Conservation (phyloP, 37 sponge, comb jelly and placozoan species). For the Halichondria panicea region DNA sequence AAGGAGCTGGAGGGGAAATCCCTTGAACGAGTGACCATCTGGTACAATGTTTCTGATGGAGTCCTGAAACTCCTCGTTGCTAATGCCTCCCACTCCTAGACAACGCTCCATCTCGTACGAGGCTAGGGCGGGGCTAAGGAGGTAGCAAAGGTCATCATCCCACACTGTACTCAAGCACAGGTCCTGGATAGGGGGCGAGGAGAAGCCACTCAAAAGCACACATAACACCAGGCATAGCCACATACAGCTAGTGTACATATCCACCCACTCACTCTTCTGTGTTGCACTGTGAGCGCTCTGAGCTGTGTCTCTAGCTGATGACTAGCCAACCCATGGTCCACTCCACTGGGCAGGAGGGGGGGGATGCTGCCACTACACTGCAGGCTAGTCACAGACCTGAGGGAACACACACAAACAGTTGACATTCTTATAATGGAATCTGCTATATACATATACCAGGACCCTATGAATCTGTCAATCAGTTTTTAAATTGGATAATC, state of each 20-base stretch:
- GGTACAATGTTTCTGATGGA: constrained; percentile 78
- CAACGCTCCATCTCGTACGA: constrained; percentile 92
- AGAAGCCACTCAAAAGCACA: background rate
- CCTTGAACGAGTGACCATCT: constrained; percentile 96
- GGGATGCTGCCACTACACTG: constrained; percentile 18
- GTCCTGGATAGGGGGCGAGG: constrained; percentile 38
- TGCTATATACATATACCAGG: background rate
- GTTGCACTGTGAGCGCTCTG: constrained; percentile 55
- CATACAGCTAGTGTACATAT: background rate
- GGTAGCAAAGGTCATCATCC: constrained; percentile 86
- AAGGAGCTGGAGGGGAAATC: constrained; percentile 91
- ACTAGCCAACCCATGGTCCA: constrained; percentile 54
- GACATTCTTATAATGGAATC: too few species aligned
- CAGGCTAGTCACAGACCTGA: constrained; percentile 13
- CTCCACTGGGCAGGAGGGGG: constrained; percentile 35
- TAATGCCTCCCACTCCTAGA: constrained; percentile 67
- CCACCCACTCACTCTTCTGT: constrained; percentile 48
- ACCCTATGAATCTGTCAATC: background rate
- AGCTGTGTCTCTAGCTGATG: constrained; percentile 77
- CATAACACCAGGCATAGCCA: background rate
- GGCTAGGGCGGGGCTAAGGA: constrained; percentile 86
- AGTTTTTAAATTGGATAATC: too few species aligned
- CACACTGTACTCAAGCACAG: constrained; percentile 82
- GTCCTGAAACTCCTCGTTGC: constrained; percentile 95
- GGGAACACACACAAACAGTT: too few species aligned